Percentiles rank a stretch among this genome's conserved stretches.
phyloP scores from a whole-genome alignment of 2,113 vertebrate genomes.

The Corythoichthys intestinalis region DNA sequence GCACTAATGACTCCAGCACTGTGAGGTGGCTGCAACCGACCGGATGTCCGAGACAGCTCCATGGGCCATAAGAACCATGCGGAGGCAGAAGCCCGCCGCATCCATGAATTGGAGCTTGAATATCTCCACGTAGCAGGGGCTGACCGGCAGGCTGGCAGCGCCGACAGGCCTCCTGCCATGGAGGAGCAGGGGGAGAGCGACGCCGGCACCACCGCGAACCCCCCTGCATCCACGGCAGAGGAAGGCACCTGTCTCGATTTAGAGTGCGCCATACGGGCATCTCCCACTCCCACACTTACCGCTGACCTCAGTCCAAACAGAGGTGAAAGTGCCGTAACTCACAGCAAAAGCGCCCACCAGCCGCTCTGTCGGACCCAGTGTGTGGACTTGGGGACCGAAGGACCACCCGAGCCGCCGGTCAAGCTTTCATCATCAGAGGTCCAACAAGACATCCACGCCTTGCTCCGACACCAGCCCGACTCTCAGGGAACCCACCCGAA shows the following conservation, averaged over 20 bases:
- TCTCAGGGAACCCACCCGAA: conserved; percentile 1
- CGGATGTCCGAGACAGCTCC: conserved; percentile 83
- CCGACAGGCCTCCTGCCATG: conserved; percentile 80
- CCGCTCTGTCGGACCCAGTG: conserved; percentile 84
- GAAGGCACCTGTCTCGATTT: conserved; percentile 78
- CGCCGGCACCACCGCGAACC: conserved; percentile 56
- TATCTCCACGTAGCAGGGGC: conserved; percentile 85
- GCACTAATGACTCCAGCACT: conserved; percentile 67
- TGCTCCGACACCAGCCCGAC: conserved; percentile 6
- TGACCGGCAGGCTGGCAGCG: conserved; percentile 80
- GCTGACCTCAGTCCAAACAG: conserved; percentile 14
- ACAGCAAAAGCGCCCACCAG: conserved; percentile 74
- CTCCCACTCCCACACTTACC: background rate
- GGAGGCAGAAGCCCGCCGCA: conserved; percentile 73
- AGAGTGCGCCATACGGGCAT: conserved; percentile 64
- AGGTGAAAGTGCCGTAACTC: conserved; percentile 64
- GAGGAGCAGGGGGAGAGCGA: conserved; percentile 73
- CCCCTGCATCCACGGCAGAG: conserved; percentile 72
- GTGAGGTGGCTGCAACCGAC: conserved; percentile 49
- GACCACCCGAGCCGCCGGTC: conserved; percentile 75
- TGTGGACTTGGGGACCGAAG: conserved; percentile 81
- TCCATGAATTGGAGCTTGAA: conserved; percentile 76
- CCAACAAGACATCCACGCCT: background rate
- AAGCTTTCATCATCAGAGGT: conserved; percentile 44
- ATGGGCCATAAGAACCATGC: conserved; percentile 98